Base-by-base conservation (phyloP, 2,797 vertebrate genomes). In the Ctenopoma multispine region DNA sequence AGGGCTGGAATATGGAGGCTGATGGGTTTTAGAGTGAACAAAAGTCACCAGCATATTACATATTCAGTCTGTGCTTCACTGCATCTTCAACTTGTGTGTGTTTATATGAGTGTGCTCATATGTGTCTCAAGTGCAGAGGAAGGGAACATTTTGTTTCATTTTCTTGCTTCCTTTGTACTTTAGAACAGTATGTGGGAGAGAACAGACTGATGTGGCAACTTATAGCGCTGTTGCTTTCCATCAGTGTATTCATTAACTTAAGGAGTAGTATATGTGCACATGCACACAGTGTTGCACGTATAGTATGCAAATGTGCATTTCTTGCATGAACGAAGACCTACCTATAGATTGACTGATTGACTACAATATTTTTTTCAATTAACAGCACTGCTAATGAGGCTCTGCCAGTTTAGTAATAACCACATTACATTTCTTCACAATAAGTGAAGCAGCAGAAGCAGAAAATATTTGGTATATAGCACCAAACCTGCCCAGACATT, bases 181-280 rank as follows among this genome's bases (percentile, higher is more conserved):
- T 91, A 92, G 84, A 92, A 92, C 87, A 57, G 15, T 74, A 85
- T 79, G 86, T 82, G 85, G 73, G 36, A 83, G 75, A 87, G 82
- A 88, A 50, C 47, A 76, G 55, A 41, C 53, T 80, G 80, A 79
- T 57, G 50, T 59, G 72, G 84, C 87, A 85, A 70, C 71, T 47
- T 59, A 74, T 80, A 89, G 83, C 81, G 84, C 84, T 86, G 91
- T 91, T 89, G 89, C 40, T 51, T 94, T 89, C 91, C 91, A 90
- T 84, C 86, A 82, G 81, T 85, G 82, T 87, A 56, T 69, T 54
- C 77, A 90, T 72, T 88, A 87, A 74, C 87, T 86, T 29, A 29
- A 29, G 3, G 27, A 29, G 27, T 3, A 29, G 3, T 29, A 29
- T 29, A 5, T 29, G 5, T 40, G 49, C 31, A 23, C 59, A 18